phyloP scores from a whole-genome alignment of 2,113 vertebrate genomes.

The Prinia subflava region DNA sequence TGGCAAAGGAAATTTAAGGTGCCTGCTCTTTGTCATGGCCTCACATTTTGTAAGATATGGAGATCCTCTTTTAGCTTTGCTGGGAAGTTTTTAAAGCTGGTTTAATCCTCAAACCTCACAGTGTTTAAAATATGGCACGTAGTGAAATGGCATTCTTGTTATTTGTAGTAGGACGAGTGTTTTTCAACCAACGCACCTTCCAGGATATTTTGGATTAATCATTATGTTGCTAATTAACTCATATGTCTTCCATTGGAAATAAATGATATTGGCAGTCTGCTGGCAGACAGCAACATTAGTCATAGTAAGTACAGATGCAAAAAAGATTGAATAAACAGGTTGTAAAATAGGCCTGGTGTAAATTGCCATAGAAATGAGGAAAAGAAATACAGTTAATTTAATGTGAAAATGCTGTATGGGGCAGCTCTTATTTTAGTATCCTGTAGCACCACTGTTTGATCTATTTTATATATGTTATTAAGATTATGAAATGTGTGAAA shows the following conservation, averaged over 20 bases:
- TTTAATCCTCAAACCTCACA: not conserved
- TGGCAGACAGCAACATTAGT: constrained; percentile 21
- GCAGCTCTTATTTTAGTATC: not conserved
- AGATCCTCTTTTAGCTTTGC: not conserved
- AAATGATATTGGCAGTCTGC: constrained; percentile 32
- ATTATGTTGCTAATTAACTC: constrained; percentile 11
- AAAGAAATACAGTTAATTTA: not conserved
- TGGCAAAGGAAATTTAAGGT: not conserved
- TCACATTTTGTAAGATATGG: not conserved
- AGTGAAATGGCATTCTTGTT: not conserved
- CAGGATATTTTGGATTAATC: constrained; percentile 27
- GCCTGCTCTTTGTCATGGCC: not conserved
- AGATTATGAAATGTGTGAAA: not conserved
- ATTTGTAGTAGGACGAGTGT: not conserved
- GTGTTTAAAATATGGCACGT: not conserved
- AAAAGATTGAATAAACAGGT: constrained; percentile 26
- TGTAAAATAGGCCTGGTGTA: not conserved
- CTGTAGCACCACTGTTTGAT: not conserved
- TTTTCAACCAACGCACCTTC: not conserved
- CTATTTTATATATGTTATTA: constrained; percentile 2
- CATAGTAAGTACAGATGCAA: constrained; percentile 48
- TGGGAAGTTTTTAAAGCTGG: not conserved
- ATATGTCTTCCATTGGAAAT: constrained; percentile 21
- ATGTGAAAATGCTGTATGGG: not conserved
- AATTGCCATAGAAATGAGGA: not conserved